Percentiles rank a stretch among this genome's conserved stretches.
These are phyloP conservation scores for Crotalus viridis DNA, from an alignment of 2,113 vertebrate species.

Conservation along the genomic window DNA sequence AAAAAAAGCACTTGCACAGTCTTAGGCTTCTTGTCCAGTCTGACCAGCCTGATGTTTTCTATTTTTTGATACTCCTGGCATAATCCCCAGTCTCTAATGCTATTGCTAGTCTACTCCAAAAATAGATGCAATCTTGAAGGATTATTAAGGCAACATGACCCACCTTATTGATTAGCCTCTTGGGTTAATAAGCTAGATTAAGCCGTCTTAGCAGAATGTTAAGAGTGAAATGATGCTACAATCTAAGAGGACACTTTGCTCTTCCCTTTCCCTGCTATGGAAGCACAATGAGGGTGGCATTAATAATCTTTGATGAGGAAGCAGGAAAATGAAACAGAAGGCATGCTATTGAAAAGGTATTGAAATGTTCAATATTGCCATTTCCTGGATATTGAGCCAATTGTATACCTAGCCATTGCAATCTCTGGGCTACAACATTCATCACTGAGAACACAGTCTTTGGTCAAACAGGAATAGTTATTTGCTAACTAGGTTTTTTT, in stretches of 20 bases:
- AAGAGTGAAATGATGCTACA: conserved; percentile 34
- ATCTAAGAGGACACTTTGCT: conserved; percentile 11
- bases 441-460: conserved; percentile 46
- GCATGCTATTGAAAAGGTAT: not conserved
- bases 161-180: conserved; percentile 51
- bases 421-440: conserved; percentile 52
- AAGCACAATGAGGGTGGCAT: not conserved
- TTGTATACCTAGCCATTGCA: conserved; percentile 29
- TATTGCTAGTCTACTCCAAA: conserved; percentile 39
- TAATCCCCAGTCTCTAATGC: conserved; percentile 35
- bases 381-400: not conserved
- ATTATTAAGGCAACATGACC: conserved; percentile 58
- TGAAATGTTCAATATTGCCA: not conserved
- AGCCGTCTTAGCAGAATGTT: conserved; percentile 43
- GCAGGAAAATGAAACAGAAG: not conserved
- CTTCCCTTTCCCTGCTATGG: not conserved
- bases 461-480: conserved; percentile 61
- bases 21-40: accelerated
- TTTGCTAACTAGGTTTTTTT: conserved; percentile 58
- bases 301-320: conserved; percentile 30
- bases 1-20: not conserved
- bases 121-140: conserved; percentile 43
- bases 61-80: conserved; percentile 5
- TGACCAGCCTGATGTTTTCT: not conserved
- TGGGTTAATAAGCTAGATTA: conserved; percentile 44